Base-by-base conservation (phyloP, 2,797 vertebrate genomes). In the Borostomias antarcticus region DNA sequence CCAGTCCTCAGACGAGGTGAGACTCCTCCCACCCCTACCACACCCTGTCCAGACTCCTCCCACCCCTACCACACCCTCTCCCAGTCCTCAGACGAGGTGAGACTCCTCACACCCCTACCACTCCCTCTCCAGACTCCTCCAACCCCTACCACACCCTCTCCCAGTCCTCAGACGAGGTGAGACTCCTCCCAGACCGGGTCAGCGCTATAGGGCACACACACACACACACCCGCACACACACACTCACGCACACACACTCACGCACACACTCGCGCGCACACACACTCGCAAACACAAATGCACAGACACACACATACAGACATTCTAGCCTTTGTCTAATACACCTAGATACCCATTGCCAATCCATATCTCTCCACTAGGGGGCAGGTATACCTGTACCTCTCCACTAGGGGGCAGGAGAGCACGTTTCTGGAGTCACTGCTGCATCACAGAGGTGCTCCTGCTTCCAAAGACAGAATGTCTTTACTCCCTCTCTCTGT, bases 1-100 rank as follows among this genome's bases (percentile, higher is more conserved):
- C 0, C 94, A 94, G 87, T 96, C 94, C 67, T 95, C 95, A 51
- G 45, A 48, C 8, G 45, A 21, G 11, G n/a, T 37, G 21, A 26
- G n/a, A n/a, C 51, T 7, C 29, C 54, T 30, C 28, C 32, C 54
- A 57, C 15, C 29, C 54, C 29, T 28, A 57, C 54, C 54, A 57
- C 54, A 32, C 54, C 29, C 54, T n/a, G 10, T 68, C 3, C 54
- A 33, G 28, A 58, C 30, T 11, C 19, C 56, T 11, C 56, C 3
- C n/a, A 26, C 51, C 10, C 35, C 9, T 1, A 40, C 35, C 35
- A 37, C 35, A 37, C 35, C 35, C 35, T 37, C 35, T 13, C 5
- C 6, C 94, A 94, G 87, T 96, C 35, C 35, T 13, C 40, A 15
- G 47, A 4, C 23, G 19, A n/a, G n/a, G 48, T 21, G 48, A 25